These are phyloP conservation scores for Teleogryllus oceanicus DNA, from an alignment of 2,888 invertebrate genomes.

Conservation along the genomic window DNA sequence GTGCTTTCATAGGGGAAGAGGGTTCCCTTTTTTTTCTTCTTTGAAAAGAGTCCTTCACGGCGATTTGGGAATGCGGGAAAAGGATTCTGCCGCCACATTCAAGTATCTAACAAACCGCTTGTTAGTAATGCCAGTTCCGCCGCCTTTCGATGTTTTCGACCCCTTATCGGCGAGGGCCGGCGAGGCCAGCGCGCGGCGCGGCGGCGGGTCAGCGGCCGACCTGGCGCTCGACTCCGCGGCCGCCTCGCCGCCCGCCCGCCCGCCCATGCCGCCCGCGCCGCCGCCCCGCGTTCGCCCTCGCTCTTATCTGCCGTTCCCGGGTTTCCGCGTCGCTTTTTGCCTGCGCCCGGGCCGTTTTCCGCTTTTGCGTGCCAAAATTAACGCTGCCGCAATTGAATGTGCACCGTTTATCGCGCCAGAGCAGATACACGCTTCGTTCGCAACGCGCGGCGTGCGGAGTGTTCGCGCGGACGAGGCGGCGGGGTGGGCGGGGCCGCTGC, in stretches of 20 bases:
- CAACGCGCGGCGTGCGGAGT: not conserved
- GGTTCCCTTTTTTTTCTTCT: not conserved
- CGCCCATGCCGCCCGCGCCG: not conserved
- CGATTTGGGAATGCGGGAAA: not conserved
- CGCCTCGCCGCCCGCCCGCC: not conserved
- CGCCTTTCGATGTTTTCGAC: not conserved
- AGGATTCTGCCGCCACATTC: not conserved
- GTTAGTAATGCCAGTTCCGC: not conserved
- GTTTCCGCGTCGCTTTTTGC: constrained; percentile 7
- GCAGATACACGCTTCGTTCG: not conserved
- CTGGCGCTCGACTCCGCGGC: not conserved
- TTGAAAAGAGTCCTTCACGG: constrained; percentile 2
- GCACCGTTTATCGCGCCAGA: constrained; percentile 7
- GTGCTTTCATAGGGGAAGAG: no score
- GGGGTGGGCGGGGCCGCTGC: not conserved
- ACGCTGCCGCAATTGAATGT: not conserved
- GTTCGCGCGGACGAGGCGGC: not conserved
- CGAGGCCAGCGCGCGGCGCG: not conserved
- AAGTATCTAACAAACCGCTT: not conserved
- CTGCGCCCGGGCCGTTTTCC: not conserved
- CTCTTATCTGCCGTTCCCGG: constrained; percentile 1
- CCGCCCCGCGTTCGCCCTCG: not conserved
- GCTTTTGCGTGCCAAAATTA: constrained; percentile 9
- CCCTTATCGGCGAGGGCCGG: not conserved
- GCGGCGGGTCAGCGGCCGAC: not conserved